Percentiles rank a stretch among this genome's conserved stretches.
phyloP scores from a whole-genome alignment of 2,888 invertebrate species.

The Protodeltote pygarga region DNA sequence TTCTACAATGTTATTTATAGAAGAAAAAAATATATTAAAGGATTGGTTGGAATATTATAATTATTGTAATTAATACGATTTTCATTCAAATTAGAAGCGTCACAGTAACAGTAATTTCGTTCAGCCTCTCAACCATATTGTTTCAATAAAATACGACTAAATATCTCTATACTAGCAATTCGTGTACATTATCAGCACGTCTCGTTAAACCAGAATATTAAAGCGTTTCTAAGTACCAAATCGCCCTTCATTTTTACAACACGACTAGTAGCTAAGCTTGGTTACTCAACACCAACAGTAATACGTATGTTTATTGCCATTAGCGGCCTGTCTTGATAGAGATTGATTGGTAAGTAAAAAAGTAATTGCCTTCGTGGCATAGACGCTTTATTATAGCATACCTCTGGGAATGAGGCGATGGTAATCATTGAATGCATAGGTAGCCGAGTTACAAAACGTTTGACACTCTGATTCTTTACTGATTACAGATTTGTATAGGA shows the following conservation, averaged over 20 bases:
- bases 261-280: not conserved
- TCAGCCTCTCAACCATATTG: too few species aligned
- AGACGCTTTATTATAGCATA: constrained; percentile 36
- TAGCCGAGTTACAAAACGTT: constrained; percentile 29
- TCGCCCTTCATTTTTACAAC: constrained; percentile 6
- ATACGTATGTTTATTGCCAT: constrained; percentile 55
- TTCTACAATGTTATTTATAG: too few species aligned
- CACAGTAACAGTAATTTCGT: too few species aligned
- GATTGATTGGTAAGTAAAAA: constrained; percentile 74
- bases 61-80: too few species aligned
- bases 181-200: too few species aligned
- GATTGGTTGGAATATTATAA: too few species aligned
- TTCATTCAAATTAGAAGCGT: too few species aligned
- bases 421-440: constrained; percentile 32
- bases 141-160: too few species aligned
- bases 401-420: constrained; percentile 47
- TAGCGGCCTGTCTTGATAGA: constrained; percentile 57
- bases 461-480: constrained; percentile 15
- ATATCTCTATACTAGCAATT: too few species aligned
- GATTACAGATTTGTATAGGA: not conserved
- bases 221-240: too few species aligned
- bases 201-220: too few species aligned
- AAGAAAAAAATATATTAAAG: too few species aligned
- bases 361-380: constrained; percentile 59
- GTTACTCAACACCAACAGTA: constrained; percentile 36